Conservation (phyloP, 2,888 invertebrate genomes). For the Pseudeuparius sepicola region DNA sequence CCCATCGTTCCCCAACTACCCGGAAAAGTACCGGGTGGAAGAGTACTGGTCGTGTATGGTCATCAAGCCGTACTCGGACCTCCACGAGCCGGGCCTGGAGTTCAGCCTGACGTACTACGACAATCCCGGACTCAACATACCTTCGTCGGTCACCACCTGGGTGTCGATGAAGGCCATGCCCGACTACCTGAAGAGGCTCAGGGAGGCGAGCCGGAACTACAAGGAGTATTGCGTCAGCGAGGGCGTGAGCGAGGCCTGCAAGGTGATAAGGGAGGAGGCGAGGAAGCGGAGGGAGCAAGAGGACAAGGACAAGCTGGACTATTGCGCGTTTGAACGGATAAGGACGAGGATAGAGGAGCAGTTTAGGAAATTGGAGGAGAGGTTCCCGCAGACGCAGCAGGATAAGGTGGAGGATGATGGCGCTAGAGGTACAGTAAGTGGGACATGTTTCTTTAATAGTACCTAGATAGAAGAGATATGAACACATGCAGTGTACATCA, state of each 20-base stretch:
- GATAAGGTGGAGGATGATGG: not conserved
- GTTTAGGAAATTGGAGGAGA: no score
- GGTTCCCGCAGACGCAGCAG: no score
- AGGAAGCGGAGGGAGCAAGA: slow-evolving; percentile 20
- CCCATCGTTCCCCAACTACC: slow-evolving; percentile 54
- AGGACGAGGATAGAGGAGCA: no score
- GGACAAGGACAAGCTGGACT: slow-evolving; percentile 24
- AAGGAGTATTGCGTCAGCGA: slow-evolving; percentile 39
- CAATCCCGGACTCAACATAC: slow-evolving; percentile 72
- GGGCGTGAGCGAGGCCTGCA: slow-evolving; percentile 26
- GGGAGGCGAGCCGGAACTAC: slow-evolving; percentile 58
- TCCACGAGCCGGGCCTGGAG: slow-evolving; percentile 59
- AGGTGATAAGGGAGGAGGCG: slow-evolving; percentile 21
- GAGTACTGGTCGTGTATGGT: slow-evolving; percentile 86
- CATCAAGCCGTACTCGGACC: slow-evolving; percentile 56
- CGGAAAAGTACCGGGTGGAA: slow-evolving; percentile 60
- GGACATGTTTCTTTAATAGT: not conserved
- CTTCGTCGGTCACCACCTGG: slow-evolving; percentile 63
- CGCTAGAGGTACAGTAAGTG: not conserved
- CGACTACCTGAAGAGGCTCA: slow-evolving; percentile 60
- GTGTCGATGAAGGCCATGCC: slow-evolving; percentile 67
- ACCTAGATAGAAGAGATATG: no score
- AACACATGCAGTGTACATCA: no score
- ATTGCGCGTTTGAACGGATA: slow-evolving; percentile 21
- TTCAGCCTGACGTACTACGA: slow-evolving; percentile 83